Evolutionary conservation across 2,888 invertebrate genomes (phyloP), one percentile per base, ranked within the genome.

Genomic region (Blastobasis adustella): DNA sequence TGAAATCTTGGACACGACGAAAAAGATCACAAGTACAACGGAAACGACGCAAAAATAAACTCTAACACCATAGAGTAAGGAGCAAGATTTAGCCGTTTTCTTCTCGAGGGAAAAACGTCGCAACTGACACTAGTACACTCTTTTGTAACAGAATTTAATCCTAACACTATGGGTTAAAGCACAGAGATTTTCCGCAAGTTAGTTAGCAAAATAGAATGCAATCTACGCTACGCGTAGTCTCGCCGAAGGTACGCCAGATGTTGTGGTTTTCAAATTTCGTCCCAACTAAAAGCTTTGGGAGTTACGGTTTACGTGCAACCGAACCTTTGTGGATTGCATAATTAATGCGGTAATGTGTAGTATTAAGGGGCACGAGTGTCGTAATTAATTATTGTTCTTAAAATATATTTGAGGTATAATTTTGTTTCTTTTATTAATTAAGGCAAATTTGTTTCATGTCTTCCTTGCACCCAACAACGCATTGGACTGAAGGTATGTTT

Each of bases 251-350:
- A 69, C 72, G 71, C 76, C 87, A 86, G 86, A 81, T 87, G 87
- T 78, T 84, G 85, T 67, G 87, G 86, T 83, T 74, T 76, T 67
- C 74, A 74, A 84, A 82, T 84, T 84, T 83, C 76, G 67, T 69
- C 71, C 75, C 76, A 79, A 82, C 83, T 85, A 80, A 82, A 82
- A 84, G 81, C 83, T 76, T 70, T 65, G 42, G 42, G 23, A 23
- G 23, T 23, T 23, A 23, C 23, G 23, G 23, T 23, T 23, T 23
- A 23, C 23, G 23, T 23, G 23, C 23, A 23, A 23, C 23, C 23
- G 23, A 23, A 23, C 23, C 23, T 23, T 23, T 23, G 23, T 23
- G 23, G 23, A 23, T 23, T 23, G 23, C 23, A 23, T 23, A 23
- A 23, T 23, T 23, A 23, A 23, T 23, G 23, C 23, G 23, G 23